Conservation (phyloP, 1,140 invertebrate genomes). For the Drosophila ananassae region DNA sequence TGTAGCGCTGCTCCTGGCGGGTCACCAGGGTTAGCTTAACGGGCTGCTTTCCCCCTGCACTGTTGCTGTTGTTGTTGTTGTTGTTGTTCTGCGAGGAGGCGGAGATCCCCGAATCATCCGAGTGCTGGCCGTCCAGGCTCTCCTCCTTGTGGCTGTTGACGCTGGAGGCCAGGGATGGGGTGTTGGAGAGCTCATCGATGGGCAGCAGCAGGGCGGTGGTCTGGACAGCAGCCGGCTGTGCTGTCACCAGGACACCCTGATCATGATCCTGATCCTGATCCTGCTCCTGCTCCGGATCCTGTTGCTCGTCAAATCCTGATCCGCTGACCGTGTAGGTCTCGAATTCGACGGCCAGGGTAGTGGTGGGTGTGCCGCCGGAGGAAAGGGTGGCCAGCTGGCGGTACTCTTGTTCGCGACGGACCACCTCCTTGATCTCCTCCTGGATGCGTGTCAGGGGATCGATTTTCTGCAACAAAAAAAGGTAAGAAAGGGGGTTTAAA, state of each 20-base stretch:
- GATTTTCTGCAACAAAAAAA: conserved; percentile 84
- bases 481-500: neutral
- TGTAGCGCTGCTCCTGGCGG: conserved; percentile 73
- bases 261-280: conserved; percentile 12
- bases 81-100: conserved; percentile 69
- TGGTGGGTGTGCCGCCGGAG: conserved; percentile 69
- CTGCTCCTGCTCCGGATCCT: neutral
- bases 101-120: conserved; percentile 79
- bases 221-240: conserved; percentile 52
- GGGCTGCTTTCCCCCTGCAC: conserved; percentile 10
- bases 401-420: conserved; percentile 88
- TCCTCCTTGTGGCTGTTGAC: conserved; percentile 76
- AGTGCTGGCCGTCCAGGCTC: conserved; percentile 76
- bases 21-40: conserved; percentile 52
- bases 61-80: conserved; percentile 26
- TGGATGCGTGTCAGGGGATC: conserved; percentile 88
- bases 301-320: conserved; percentile 13
- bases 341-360: conserved; percentile 36
- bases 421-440: conserved; percentile 89
- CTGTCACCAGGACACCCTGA: conserved; percentile 57
- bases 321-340: conserved; percentile 74
- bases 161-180: conserved; percentile 68
- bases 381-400: conserved; percentile 85
- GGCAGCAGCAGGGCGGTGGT: conserved; percentile 47
- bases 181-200: conserved; percentile 69